These are phyloP conservation scores for Sebastes oblongus DNA, from an alignment of 2,797 vertebrate species.

Conservation along the genomic window DNA sequence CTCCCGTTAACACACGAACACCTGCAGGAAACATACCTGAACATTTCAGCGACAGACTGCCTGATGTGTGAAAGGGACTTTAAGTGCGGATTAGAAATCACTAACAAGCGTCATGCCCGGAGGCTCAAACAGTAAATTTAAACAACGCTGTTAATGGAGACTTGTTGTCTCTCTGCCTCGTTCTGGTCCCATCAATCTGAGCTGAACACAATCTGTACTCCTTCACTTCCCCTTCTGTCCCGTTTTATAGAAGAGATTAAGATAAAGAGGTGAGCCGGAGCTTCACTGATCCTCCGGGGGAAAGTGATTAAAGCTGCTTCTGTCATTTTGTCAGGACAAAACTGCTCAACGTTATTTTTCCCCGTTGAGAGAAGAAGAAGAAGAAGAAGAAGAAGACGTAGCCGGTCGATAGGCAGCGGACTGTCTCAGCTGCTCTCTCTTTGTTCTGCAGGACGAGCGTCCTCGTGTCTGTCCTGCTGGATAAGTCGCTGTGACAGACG, in stretches of 20 bases:
- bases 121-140: background rate
- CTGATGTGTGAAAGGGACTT: too few relatives aligned
- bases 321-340: slow-evolving; percentile 45
- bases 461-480: slow-evolving; percentile 35
- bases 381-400: background rate
- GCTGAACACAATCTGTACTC: slow-evolving; percentile 15
- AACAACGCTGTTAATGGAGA: background rate
- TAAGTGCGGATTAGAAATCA: too few relatives aligned
- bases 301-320: slow-evolving; percentile 50
- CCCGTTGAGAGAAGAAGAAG: slow-evolving; percentile 12
- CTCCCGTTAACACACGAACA: too few relatives aligned
- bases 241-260: background rate
- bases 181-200: background rate
- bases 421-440: background rate
- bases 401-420: slow-evolving; percentile 35
- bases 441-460: slow-evolving; percentile 38
- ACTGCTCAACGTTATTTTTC: slow-evolving; percentile 45
- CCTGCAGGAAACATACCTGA: too few relatives aligned
- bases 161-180: background rate
- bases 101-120: background rate
- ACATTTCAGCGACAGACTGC: too few relatives aligned
- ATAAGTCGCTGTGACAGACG: slow-evolving; percentile 43
- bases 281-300: slow-evolving; percentile 39
- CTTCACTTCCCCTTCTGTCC: background rate
- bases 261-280: slow-evolving; percentile 33